Evolutionary conservation across 2,113 vertebrate species (phyloP).

Genomic region (Struthio camelus): DNA sequence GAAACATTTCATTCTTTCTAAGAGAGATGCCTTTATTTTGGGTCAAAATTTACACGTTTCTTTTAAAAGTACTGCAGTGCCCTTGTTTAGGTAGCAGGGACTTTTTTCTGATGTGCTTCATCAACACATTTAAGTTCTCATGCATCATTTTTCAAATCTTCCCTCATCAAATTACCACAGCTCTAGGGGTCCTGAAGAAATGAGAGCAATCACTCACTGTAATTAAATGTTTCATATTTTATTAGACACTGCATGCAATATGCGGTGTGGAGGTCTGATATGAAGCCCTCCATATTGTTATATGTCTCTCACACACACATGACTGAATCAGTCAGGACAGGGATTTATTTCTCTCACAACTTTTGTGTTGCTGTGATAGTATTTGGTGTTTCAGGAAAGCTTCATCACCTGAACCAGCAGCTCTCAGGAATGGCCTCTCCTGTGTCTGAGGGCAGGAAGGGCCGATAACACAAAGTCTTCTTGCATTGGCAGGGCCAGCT

Average conservation of each 20-base stretch:
- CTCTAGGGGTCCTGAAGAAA: not conserved
- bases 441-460: not conserved
- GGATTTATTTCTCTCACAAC: not conserved
- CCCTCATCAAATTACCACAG: constrained; percentile 29
- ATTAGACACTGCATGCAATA: not conserved
- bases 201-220: constrained; percentile 3
- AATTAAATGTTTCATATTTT: constrained; percentile 62
- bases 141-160: not conserved
- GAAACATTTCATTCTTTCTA: not conserved
- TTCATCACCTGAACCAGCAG: not conserved
- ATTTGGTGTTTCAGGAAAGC: not conserved
- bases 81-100: not conserved
- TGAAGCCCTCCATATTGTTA: not conserved
- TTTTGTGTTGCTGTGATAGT: not conserved
- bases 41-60: not conserved
- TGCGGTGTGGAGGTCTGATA: not conserved
- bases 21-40: not conserved
- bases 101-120: not conserved
- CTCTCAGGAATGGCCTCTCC: not conserved
- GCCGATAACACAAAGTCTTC: not conserved
- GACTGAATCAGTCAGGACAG: not conserved
- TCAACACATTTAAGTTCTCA: not conserved
- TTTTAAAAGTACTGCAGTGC: not conserved
- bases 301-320: not conserved
- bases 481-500: not conserved